Evolutionary conservation across 1,140 invertebrate genomes (phyloP).

Genomic region (Mactra quadrangularis): DNA sequence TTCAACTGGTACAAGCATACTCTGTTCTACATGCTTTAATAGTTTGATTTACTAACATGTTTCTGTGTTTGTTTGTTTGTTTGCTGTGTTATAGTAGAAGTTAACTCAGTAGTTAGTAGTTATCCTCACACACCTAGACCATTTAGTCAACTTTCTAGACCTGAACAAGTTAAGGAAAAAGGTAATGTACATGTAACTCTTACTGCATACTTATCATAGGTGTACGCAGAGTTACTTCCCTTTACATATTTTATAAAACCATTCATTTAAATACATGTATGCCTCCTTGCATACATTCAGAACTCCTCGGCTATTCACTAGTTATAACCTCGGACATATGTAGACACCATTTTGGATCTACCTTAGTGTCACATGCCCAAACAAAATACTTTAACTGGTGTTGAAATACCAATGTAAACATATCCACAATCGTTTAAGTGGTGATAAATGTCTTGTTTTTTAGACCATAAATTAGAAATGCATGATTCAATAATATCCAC

Average conservation of each 20-base stretch:
- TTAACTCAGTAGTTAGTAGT: conserved; percentile 36
- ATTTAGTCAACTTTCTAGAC: conserved; percentile 2
- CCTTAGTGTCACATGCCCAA: no score
- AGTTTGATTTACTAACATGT: no score
- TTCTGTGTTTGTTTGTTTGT: not conserved
- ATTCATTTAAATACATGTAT: not conserved
- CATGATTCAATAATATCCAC: no score
- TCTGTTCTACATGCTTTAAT: no score
- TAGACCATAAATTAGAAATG: no score
- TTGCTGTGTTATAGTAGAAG: conserved; percentile 44
- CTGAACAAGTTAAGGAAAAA: not conserved
- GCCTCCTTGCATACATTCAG: not conserved
- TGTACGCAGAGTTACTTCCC: not conserved
- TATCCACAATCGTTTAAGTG: not conserved
- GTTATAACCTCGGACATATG: no score
- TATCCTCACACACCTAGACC: conserved; percentile 8
- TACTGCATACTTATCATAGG: no score
- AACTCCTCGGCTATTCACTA: not conserved
- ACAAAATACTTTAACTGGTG: no score
- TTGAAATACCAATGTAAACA: not conserved
- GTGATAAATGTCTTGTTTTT: no score
- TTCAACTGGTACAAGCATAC: no score
- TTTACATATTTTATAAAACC: not conserved
- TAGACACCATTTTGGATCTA: no score
- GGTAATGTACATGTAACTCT: conserved; percentile 2